Base-by-base conservation (phyloP, 2,888 invertebrate species). In the Eilema caniola region DNA sequence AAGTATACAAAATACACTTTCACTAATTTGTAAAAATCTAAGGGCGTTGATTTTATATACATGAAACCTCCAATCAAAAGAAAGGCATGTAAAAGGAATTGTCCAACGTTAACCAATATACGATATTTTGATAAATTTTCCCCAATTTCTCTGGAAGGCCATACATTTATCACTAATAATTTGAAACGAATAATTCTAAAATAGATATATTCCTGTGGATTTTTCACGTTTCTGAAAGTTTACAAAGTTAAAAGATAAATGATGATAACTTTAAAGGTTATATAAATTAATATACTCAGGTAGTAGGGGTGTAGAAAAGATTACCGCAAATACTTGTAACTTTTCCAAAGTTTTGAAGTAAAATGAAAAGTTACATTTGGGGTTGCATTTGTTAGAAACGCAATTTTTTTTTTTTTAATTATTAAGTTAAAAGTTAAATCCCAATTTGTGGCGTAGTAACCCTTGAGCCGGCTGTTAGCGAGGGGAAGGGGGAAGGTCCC, bases 91-190 rank as follows among this genome's bases (percentile, higher is more conserved):
- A 71, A 24, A 23, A 65, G 3, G 14, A 71, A 16, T 2, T 56
- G 37, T 24, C 11, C 23, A 14, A 60, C 14, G 7, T 33, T 20
- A 24, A 74, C 14, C 0, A 77, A 12, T 24, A 0, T 0, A 10
- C 10, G 53, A 37, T 57, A 67, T 57, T 70, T 68, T 0, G 66
- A 57, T 3, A 2, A 0, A 0, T 23, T 28, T 25, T 76, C 73
- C 0, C 75, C 77, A 0, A 78, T 24, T 25, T 77, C 69, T 8
- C 61, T 28, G 0, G 23, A 57, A 0, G 76, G 77, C 79, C 76
- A 77, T 5, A 1, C 62, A 47, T 73, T 76, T 14, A 71, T 0
- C 0, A 2, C 0, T 10, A 5, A 0, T 24, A 79, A 53, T 25
- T 37, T 11, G 11, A 24, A 33, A 3, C 77, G 73, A 14, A 77